Base-by-base conservation (phyloP, 2,888 invertebrate species). In the Andrena fulva region DNA sequence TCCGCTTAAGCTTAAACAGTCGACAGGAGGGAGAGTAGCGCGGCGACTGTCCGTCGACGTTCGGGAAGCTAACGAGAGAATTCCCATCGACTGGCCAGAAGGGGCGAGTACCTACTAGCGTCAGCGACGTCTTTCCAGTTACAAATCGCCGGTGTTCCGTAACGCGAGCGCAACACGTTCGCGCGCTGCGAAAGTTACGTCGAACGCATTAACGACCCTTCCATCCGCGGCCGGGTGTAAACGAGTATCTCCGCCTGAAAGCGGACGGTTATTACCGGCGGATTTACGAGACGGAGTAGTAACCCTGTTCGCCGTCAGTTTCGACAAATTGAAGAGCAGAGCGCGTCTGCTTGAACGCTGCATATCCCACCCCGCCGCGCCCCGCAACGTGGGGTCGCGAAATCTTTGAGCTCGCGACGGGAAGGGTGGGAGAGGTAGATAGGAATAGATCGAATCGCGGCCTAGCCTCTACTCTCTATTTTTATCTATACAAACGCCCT, bases 251-350 rank as follows among this genome's bases (percentile, higher is more conserved):
- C 77, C n/a, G n/a, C 24, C 8, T 27, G 48, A 27, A 59, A 73
- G 62, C 56, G 33, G 68, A 72, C 71, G 75, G 71, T 80, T 75
- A 76, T 80, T 76, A 72, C 59, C 29, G 24, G 8, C 24, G 68
- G 73, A 77, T 82, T 82, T 75, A 70, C 74, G 71, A 63, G 54
- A 59, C 56, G 62, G 35, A 50, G 71, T 66, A 50, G 71, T 66
- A 74, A 68, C 63, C 66, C 31, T 59, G 52, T 29, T 35, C 59
- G 12, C 54, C 50, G 67, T 60, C 62, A 42, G 54, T 67, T 50
- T 54, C 70, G 66, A 60, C 69, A 71, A 77, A 73, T 74, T n/a
- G 77, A 77, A 52, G 63, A 59, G 66, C 33, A 12, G 66, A 33
- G 33, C 33, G 20, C 56, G 50, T 52, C 56, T 33, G 66, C 42